Evolutionary conservation across 2,888 invertebrate species (phyloP), one percentile per base, ranked within the genome.

Genomic region (Rotaria socialis): DNA sequence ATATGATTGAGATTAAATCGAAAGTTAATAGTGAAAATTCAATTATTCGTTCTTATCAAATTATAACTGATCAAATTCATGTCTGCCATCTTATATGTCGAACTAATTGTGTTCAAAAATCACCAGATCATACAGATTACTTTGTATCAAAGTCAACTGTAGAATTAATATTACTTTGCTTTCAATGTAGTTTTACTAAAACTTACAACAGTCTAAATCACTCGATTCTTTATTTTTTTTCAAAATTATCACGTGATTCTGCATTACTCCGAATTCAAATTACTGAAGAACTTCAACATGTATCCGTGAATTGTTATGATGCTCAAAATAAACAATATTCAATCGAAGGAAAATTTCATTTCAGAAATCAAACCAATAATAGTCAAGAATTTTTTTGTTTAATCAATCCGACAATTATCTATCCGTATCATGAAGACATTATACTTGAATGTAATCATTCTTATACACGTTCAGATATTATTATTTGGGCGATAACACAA

Each of bases 101-200:
- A 24, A 80, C 24, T 14, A 24, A 80, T 47, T 80, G 80, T 80
- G 43, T 80, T n/a, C 47, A 80, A n/a, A n/a, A n/a, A 80, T 80
- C 80, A 11, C 47, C 47, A 80, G 47, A 67, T 16, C 27, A 41
- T 41, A 35, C 67, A 27, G 24, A n/a, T 47, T 80, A 80, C n/a
- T 24, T 10, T 24, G 8, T 24, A 80, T 43, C 47, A 22, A 7
- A 5, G 14, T 7, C 24, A 43, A 80, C 5, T 24, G 24, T 47
- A 24, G 80, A 47, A n/a, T n/a, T 47, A 47, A 43, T 47, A 16
- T 22, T 80, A 47, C 47, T 80, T 80, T 80, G 80, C 24, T 11
- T n/a, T 8, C 22, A 80, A 8, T 80, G 80, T 47, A n/a, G 14
- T 47, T 80, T 80, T 27, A 27, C 16, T 67, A 10, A 67, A 35